Evolutionary conservation across 2,113 vertebrate species (phyloP).

Genomic region (Cynopterus brachyotis): DNA sequence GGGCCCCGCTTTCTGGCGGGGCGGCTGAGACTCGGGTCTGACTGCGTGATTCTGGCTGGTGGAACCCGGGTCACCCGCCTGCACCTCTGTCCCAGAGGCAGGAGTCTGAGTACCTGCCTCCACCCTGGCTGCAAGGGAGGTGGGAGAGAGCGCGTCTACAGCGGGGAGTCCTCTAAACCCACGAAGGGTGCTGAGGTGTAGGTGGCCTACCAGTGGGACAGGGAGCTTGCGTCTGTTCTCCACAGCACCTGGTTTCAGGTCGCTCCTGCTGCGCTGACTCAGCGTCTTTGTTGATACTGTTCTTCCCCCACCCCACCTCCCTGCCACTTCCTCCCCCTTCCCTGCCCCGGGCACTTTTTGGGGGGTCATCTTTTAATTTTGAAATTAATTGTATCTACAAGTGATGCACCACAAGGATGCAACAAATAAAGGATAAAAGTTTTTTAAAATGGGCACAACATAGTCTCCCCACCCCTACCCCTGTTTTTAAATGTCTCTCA

Average conservation of each 20-base stretch:
- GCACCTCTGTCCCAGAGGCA: background rate
- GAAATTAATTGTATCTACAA: too few relatives aligned
- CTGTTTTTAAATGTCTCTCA: background rate
- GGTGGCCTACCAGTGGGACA: background rate
- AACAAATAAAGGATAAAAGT: too few relatives aligned
- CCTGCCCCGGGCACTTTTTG: too few relatives aligned
- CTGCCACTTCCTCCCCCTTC: rapidly evolving
- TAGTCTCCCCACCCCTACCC: too few relatives aligned
- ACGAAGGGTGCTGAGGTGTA: background rate
- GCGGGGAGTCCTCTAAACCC: background rate
- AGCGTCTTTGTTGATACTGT: too few relatives aligned
- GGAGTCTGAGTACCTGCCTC: background rate
- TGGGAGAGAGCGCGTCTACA: background rate
- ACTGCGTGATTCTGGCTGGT: background rate
- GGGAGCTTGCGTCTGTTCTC: background rate
- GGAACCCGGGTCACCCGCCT: background rate
- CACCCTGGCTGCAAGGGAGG: background rate
- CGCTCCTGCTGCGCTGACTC: background rate
- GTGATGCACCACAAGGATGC: too few relatives aligned
- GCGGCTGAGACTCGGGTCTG: too few relatives aligned
- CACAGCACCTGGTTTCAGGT: background rate
- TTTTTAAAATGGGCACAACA: too few relatives aligned
- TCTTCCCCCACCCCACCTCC: too few relatives aligned
- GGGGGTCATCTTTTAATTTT: too few relatives aligned
- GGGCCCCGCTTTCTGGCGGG: background rate